Base-by-base conservation (phyloP, 2,888 invertebrate genomes). In the Heteromurus nitidus region DNA sequence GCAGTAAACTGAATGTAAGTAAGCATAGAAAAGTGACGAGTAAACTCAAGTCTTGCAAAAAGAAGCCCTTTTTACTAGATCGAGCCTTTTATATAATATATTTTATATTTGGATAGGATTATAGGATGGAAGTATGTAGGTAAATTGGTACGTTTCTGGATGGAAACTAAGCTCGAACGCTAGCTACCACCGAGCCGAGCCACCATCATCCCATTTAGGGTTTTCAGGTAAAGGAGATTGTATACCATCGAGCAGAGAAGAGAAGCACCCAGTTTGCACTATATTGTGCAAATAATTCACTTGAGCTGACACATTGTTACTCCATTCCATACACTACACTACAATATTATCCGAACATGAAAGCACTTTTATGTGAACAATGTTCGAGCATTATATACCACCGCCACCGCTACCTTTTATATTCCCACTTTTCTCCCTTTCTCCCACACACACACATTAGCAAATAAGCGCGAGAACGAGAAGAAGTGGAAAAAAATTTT, bases 251-350 rank as follows among this genome's bases (percentile, higher is more conserved):
- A 50, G 13, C 7, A 36, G 50, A 50, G 50, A 16, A 11, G n/a
- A 64, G 50, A 69, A 13, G 11, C 60, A 60, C 62, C 31, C 53
- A 81, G 76, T 81, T 67, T 81, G 72, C 69, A 64, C 77, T 80
- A 68, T 80, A 80, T 77, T 73, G 77, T 77, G 80, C 83, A 83
- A 80, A 83, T 83, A 83, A 83, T 77, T 83, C 80, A 83, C 83
- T 83, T 67, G 67, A 73, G 62, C 77, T 81, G 83, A 77, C 83
- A 83, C 79, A 80, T 74, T 69, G 70, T 75, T 74, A 75, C 74
- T 77, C 65, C 65, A 72, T 72, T 65, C 69, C 62, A 31, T 36
- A 44, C 1, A 3, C 28, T 31, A 24, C 28, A 28, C 30, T n/a
- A 36, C 53, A 18, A n/a, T n/a, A 50, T 58, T 58, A n/a, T 5